These are phyloP conservation scores for Neoniphon sammara DNA, from an alignment of 2,797 vertebrate genomes.

Conservation along the genomic window DNA sequence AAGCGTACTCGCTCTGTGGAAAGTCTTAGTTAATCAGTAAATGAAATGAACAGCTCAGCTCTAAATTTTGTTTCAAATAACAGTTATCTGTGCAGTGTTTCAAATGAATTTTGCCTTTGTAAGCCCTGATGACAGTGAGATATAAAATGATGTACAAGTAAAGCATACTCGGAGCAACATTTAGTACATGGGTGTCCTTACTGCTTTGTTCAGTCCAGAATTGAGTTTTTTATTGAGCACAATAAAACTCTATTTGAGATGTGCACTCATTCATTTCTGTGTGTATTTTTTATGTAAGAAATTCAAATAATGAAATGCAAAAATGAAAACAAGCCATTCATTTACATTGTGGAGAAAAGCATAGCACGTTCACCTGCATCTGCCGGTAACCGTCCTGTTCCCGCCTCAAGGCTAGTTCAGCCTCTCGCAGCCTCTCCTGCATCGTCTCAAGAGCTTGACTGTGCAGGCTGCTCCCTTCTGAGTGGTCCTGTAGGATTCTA, in stretches of 20 bases:
- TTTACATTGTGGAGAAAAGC: not conserved
- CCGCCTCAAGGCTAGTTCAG: conserved; percentile 86
- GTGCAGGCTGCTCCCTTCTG: conserved; percentile 92
- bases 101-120: too few species aligned
- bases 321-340: not conserved
- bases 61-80: too few species aligned
- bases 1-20: conserved; percentile 87
- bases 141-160: too few species aligned
- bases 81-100: too few species aligned
- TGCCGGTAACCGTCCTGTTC: conserved; percentile 93
- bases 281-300: not conserved
- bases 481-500: conserved; percentile 94
- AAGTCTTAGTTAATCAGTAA: not conserved
- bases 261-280: not conserved
- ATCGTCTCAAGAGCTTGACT: conserved; percentile 91
- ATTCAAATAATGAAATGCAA: too few species aligned
- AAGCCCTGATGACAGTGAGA: too few species aligned
- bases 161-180: too few species aligned
- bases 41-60: not conserved
- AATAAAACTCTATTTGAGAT: not conserved
- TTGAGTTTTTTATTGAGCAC: not conserved
- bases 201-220: too few species aligned
- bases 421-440: conserved; percentile 91
- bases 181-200: too few species aligned
- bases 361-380: conserved; percentile 88